Evolutionary conservation across 1,140 invertebrate genomes (phyloP).

Genomic region (Charaxes varanes): DNA sequence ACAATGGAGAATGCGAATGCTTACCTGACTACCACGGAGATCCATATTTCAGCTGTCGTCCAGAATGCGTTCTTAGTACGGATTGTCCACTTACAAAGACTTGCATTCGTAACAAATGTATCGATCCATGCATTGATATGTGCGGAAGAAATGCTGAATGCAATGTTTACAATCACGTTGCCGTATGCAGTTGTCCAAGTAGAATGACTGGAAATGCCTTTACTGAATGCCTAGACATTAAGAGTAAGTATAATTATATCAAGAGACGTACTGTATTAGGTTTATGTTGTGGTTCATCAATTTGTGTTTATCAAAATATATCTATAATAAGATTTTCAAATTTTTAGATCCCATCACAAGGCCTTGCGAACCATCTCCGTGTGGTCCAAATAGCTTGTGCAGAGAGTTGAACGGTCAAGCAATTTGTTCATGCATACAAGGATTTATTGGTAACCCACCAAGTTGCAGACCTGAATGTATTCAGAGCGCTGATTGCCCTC

Average conservation of each 20-base stretch:
- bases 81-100: slow-evolving; percentile 80
- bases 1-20: slow-evolving; percentile 79
- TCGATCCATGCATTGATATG: slow-evolving; percentile 82
- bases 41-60: slow-evolving; percentile 76
- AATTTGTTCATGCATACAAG: slow-evolving; percentile 80
- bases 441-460: slow-evolving; percentile 81
- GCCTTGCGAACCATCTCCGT: slow-evolving; percentile 82
- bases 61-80: slow-evolving; percentile 81
- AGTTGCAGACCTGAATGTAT: slow-evolving; percentile 85
- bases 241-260: slow-evolving; percentile 40
- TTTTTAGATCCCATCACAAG: slow-evolving; percentile 6
- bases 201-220: slow-evolving; percentile 79
- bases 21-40: slow-evolving; percentile 80
- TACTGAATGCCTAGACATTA: slow-evolving; percentile 63
- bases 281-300: no score
- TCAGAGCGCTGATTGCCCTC: slow-evolving; percentile 81
- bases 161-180: slow-evolving; percentile 79
- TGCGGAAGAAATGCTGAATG: slow-evolving; percentile 80
- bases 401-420: slow-evolving; percentile 78
- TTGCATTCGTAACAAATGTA: slow-evolving; percentile 82
- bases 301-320: no score
- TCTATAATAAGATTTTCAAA: no score
- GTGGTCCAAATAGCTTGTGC: slow-evolving; percentile 85
- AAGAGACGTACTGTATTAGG: no score
- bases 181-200: slow-evolving; percentile 77